Evolutionary conservation across 2,797 vertebrate genomes (phyloP), one percentile per base, ranked within the genome.

Genomic region (Enteromius thamalakanensis): DNA sequence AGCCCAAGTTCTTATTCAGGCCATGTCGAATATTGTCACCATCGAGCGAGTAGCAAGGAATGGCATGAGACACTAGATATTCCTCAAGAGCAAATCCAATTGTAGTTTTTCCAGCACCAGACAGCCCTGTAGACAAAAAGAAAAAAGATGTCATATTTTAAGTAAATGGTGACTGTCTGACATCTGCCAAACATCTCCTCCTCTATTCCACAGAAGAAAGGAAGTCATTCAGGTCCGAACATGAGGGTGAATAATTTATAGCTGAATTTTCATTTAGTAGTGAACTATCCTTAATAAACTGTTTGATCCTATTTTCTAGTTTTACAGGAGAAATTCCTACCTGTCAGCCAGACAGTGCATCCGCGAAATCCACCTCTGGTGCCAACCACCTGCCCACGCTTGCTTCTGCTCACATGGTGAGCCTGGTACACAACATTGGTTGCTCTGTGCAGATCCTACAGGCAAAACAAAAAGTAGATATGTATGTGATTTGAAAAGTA

Each of bases 281-380:
- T n/a, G 1, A 53, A 74, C 49, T 53, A n/a, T 74, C 0, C 10
- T 74, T 51, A 15, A 14, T 37, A 8, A 55, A n/a, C n/a, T 2
- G 72, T 55, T 75, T 6, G 11, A 37, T 75, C 34, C 26, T 6
- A 37, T 26, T 62, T 37, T 5, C 12, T 26, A 11, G 7, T 26
- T 2, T 67, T 19, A 45, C 11, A 34, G 29, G 65, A 45, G 26
- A 15, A 40, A 64, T 64, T 47, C 77, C 29, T 58, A 99, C 98
- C 98, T 84, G 98, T 99, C 14, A 99, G 95, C 98, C 98, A 99
- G 72, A 99, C 97, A 0, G 98, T 99, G 67, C 98, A 99, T 82
- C 98, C 98, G 86, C 98, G 96, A 91, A 99, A 99, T 83, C 98
- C 98, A 4, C 94, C 96, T 87, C 95, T 94, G 77, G 95, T 97